Evolutionary conservation across 1,140 invertebrate species (phyloP), one percentile per base, ranked within the genome.

Genomic region (Micrasema longulum): DNA sequence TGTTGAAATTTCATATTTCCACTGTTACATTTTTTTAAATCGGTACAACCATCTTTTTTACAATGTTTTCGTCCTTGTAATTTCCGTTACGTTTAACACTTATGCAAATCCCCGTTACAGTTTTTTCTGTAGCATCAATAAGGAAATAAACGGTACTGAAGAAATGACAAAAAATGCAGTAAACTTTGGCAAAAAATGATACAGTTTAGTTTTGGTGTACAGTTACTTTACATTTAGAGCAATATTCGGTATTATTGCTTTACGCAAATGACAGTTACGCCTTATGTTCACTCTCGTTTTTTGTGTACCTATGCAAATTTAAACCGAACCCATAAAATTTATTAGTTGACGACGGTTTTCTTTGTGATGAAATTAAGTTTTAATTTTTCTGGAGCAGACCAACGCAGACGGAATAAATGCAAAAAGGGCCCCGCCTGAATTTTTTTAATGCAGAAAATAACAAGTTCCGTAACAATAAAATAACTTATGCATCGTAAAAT

Each of bases 91-190:
- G 11, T n/a, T n/a, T n/a, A 45, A 45, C 41, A n/a, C 6, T 45
- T 45, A 45, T 45, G 41, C 41, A 45, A 45, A 45, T 45, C 14
- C 11, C 41, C 41, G 41, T 45, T 45, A 45, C 41, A 45, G 11
- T 45, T 45, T 45, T 45, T 16, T 45, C 11, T 45, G 26, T 11
- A 45, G 2, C 11, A 3, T 2, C 41, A 45, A 45, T 45, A 45
- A 45, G 41, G 41, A 45, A 45, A 3, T n/a, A 5, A 11, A 5
- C 26, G 26, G 41, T 3, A 45, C 41, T 11, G 14, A 45, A 45
- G 41, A 45, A 45, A 45, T 45, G 41, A n/a, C 41, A 16, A 16
- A 45, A 45, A 16, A n/a, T 45, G 41, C 26, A 7, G 26, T 31
- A 31, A 7, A 31, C 41, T 45, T 45, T 45, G 2, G 11, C 14